phyloP scores from a whole-genome alignment of 2,113 vertebrate species.

The Lycaon pictus region DNA sequence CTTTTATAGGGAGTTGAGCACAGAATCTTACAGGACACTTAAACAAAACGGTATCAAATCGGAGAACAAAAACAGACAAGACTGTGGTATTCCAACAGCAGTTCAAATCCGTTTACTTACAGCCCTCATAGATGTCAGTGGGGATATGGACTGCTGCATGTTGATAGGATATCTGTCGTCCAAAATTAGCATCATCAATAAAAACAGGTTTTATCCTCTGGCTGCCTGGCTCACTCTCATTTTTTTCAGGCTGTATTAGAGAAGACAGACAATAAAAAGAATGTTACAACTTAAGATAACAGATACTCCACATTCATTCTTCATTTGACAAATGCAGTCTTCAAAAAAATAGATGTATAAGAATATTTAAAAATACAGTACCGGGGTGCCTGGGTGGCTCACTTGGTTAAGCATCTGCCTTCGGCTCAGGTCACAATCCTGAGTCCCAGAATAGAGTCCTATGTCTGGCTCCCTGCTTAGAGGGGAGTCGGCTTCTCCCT shows the following conservation, averaged over 20 bases:
- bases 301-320: neutral
- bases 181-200: conserved; percentile 94
- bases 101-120: conserved; percentile 90
- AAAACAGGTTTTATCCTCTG: conserved; percentile 96
- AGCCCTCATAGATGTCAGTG: conserved; percentile 99
- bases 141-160: conserved; percentile 98
- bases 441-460: too few species aligned
- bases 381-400: too few species aligned
- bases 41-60: neutral
- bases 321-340: neutral
- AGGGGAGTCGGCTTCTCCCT: too few species aligned
- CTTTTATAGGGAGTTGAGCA: neutral
- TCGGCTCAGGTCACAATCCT: too few species aligned
- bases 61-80: neutral
- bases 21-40: neutral
- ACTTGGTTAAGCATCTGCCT: too few species aligned
- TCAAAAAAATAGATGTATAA: neutral
- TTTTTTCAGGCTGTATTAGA: conserved; percentile 91
- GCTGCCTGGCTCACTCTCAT: conserved; percentile 93
- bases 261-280: conserved; percentile 67
- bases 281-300: conserved; percentile 66
- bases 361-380: neutral
- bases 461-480: too few species aligned
- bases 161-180: conserved; percentile 94
- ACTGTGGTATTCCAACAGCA: neutral